These are phyloP conservation scores for Chinchilla lanigera DNA, from an alignment of 2,113 vertebrate species.

Conservation along the genomic window DNA sequence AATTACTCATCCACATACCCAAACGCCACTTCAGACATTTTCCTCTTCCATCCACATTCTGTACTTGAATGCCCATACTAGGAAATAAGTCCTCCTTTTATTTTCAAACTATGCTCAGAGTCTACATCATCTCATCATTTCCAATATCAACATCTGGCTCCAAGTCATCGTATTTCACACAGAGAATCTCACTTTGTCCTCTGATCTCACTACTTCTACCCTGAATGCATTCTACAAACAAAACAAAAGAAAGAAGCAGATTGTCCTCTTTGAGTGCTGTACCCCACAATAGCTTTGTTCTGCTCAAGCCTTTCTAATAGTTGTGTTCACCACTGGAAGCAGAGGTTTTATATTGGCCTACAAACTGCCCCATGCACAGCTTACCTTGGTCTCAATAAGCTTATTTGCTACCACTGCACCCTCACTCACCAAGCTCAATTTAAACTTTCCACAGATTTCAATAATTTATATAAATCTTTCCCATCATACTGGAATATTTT, in stretches of 20 bases:
- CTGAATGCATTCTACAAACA: not conserved
- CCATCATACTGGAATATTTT: not conserved
- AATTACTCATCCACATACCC: not conserved
- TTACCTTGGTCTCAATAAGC: not conserved
- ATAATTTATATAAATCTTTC: not conserved
- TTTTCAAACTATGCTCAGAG: not conserved
- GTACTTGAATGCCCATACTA: not conserved
- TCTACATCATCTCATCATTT: fast-evolving
- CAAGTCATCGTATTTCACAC: not conserved
- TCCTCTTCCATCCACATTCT: not conserved
- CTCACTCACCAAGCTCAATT: not conserved
- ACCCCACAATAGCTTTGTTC: not conserved
- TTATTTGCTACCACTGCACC: not conserved
- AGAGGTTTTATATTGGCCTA: not conserved
- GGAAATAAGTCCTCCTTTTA: not conserved
- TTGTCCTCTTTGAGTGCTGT: not conserved
- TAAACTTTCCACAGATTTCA: not conserved
- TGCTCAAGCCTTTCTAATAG: not conserved
- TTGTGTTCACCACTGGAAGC: not conserved
- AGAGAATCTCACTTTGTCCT: not conserved
- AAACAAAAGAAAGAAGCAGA: not conserved
- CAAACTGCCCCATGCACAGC: not conserved
- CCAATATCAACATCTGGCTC: too few species aligned
- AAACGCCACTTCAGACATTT: not conserved
- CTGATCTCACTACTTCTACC: not conserved